Base-by-base conservation (phyloP, 2,888 invertebrate species). In the Rotaria sp. region DNA sequence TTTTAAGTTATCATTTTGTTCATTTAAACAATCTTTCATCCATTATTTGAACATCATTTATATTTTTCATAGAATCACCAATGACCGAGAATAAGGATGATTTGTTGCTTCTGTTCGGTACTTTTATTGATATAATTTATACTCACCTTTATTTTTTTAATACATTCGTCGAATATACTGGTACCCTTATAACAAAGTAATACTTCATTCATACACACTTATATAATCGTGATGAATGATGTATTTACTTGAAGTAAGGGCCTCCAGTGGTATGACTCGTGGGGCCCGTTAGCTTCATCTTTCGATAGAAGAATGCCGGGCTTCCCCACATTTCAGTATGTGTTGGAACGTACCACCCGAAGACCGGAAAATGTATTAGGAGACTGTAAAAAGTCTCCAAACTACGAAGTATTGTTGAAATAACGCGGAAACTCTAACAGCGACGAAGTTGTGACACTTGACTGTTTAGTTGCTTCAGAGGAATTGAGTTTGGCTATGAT, bases 271-370 rank as follows among this genome's bases (percentile, higher is more conserved):
- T 35, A 67, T 13, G 30, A 67, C 67, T 67, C 67, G 67, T 67
- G 67, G 67, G 67, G 67, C 67, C 35, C 67, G 67, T 35, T 67
- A 67, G 67, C 67, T 67, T 67, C 67, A 67, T 67, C 67, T 67
- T 67, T 13, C 67, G 67, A 67, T 35, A 2, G 67, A 67, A 67
- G 67, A 67, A 30, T 30, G 67, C 67, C 67, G 67, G 26, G 67
- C 67, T 67, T 67, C 67, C 67, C 67, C 67, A 67, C 67, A 67
- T 35, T 18, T 30, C 30, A 67, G n/a, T 35, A 59, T 67, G 67
- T 67, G 67, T 67, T 67, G 67, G 67, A 67, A 67, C 67, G 67
- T 67, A 35, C 67, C 67, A 67, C 67, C n/a, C 67, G 67, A 67
- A 67, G 67, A 67, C 67, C 67, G 67, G 35, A 67, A 67, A 35